These are phyloP conservation scores for Thalassoma bifasciatum DNA, from an alignment of 2,113 vertebrate genomes.

Conservation along the genomic window DNA sequence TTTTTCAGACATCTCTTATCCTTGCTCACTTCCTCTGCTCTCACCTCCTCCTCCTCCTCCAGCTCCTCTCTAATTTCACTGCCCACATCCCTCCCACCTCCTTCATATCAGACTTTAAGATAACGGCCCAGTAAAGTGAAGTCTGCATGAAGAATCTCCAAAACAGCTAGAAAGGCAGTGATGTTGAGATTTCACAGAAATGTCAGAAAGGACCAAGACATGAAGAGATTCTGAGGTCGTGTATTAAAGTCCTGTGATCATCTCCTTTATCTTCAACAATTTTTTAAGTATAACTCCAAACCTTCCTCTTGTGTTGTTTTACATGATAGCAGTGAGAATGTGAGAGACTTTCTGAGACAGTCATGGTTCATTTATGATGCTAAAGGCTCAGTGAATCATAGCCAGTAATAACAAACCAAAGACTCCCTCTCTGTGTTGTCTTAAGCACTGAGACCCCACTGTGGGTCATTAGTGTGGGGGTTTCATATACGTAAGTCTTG, in stretches of 20 bases:
- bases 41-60: conserved; percentile 50
- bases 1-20: conserved; percentile 60
- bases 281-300: background rate
- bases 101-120: conserved; percentile 11
- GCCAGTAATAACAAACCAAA: conserved; percentile 74
- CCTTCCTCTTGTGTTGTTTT: conserved; percentile 13
- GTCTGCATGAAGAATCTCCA: too few species aligned
- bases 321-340: conserved; percentile 57
- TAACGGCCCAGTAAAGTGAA: background rate
- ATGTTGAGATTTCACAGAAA: too few species aligned
- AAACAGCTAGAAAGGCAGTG: too few species aligned
- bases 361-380: conserved; percentile 50
- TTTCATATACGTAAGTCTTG: conserved; percentile 36
- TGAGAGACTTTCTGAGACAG: conserved; percentile 23
- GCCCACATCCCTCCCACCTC: conserved; percentile 11
- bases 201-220: background rate
- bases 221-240: background rate
- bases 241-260: background rate
- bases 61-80: conserved; percentile 43
- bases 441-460: conserved; percentile 56
- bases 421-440: conserved; percentile 54
- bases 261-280: background rate
- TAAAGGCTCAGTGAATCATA: conserved; percentile 62
- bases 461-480: conserved; percentile 45
- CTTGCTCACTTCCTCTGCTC: conserved; percentile 52